Evolutionary conservation across 35 echinoderm and acorn worm genomes (phyloP).

Genomic region (Chiridota heheva): DNA sequence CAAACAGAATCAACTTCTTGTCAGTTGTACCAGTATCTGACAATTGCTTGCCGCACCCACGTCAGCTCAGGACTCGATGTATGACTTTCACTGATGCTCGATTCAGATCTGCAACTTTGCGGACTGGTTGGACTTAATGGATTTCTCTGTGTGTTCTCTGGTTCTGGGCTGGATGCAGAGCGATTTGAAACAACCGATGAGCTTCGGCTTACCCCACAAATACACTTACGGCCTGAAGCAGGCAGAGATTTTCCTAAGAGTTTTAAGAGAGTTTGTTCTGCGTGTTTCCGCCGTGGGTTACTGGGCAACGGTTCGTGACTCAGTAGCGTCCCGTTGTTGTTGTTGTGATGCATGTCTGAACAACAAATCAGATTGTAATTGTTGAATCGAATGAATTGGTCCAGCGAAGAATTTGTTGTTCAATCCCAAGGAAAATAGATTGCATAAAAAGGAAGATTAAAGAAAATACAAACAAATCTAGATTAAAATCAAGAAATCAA

Average conservation of each 20-base stretch:
- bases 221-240: conserved; percentile 80
- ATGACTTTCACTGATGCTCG: conserved; percentile 65
- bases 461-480: too few species aligned
- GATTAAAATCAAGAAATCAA: too few species aligned
- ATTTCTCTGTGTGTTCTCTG: conserved; percentile 47
- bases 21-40: conserved; percentile 98
- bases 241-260: conserved; percentile 84
- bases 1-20: too few species aligned
- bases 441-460: too few species aligned
- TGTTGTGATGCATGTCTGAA: conserved; percentile 96
- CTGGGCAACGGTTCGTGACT: conserved; percentile 73
- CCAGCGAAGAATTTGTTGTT: conserved; percentile 39
- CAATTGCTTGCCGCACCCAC: conserved; percentile 87
- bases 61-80: conserved; percentile 93
- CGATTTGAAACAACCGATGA: conserved; percentile 92
- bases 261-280: conserved; percentile 75
- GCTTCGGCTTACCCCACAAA: conserved; percentile 94
- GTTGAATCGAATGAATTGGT: conserved; percentile 24
- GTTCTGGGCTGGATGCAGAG: conserved; percentile 80
- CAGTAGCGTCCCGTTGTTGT: conserved; percentile 73
- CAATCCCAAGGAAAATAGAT: too few species aligned
- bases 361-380: neutral
- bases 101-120: conserved; percentile 68
- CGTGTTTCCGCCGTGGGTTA: conserved; percentile 81
- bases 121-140: conserved; percentile 76